These are phyloP conservation scores for Microchirus variegatus DNA, from an alignment of 2,797 vertebrate genomes.

Conservation along the genomic window DNA sequence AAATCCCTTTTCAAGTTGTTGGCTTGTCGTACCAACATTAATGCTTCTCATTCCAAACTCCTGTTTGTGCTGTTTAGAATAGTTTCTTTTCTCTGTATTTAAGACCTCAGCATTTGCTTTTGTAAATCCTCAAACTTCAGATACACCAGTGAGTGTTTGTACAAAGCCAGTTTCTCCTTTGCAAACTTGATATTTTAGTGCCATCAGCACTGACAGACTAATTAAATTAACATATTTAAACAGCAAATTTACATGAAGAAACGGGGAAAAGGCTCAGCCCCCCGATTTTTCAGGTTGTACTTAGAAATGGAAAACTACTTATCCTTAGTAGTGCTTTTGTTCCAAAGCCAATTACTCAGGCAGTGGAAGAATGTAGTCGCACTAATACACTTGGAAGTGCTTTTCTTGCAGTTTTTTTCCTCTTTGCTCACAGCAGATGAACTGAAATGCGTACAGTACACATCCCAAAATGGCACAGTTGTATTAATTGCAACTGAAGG, in stretches of 20 bases:
- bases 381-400: slow-evolving; percentile 45
- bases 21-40: slow-evolving; percentile 37
- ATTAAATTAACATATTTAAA: too few species aligned
- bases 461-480: slow-evolving; percentile 23
- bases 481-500: slow-evolving; percentile 11
- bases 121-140: slow-evolving; percentile 21
- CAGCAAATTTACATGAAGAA: background rate
- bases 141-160: too few species aligned
- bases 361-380: slow-evolving; percentile 46
- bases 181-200: too few species aligned
- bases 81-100: too few species aligned
- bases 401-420: slow-evolving; percentile 29
- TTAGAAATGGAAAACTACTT: slow-evolving; percentile 55
- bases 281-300: slow-evolving; percentile 26
- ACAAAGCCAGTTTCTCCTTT: too few species aligned
- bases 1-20: slow-evolving; percentile 40
- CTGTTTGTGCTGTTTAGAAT: slow-evolving; percentile 37
- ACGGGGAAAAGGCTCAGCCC: slow-evolving; percentile 28
- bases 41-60: slow-evolving; percentile 24
- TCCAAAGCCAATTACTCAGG: slow-evolving; percentile 50
- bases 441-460: slow-evolving; percentile 10
- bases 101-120: too few species aligned
- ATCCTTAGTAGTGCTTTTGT: slow-evolving; percentile 54
- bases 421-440: slow-evolving; percentile 32
- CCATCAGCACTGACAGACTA: too few species aligned